These are phyloP conservation scores for Scarus forsteni DNA, from an alignment of 2,797 vertebrate species.

Conservation along the genomic window DNA sequence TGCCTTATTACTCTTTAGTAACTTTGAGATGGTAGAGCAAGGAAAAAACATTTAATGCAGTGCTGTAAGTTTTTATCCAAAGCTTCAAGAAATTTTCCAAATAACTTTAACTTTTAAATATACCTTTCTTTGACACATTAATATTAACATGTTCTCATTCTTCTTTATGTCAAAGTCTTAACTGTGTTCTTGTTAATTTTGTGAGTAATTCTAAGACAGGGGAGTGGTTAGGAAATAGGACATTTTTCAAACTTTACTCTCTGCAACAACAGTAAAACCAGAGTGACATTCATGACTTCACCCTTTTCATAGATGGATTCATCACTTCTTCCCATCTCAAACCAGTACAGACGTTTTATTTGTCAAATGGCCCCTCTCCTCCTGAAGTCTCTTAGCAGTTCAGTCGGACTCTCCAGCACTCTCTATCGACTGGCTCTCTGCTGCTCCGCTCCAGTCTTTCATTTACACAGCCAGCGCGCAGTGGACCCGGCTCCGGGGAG, in stretches of 20 bases:
- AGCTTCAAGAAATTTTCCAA: too few relatives aligned
- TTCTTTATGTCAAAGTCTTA: too few relatives aligned
- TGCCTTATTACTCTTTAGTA: too few relatives aligned
- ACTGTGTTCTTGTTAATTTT: too few relatives aligned
- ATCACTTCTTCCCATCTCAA: slow-evolving; percentile 23
- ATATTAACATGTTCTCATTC: too few relatives aligned
- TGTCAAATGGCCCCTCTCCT: slow-evolving; percentile 40
- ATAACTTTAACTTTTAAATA: too few relatives aligned
- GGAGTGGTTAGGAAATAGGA: neutral
- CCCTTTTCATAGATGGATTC: slow-evolving; percentile 20
- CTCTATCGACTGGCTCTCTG: slow-evolving; percentile 70
- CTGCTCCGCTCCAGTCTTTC: slow-evolving; percentile 71
- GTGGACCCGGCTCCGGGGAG: slow-evolving; percentile 75
- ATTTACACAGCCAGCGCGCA: slow-evolving; percentile 75
- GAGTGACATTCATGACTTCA: slow-evolving; percentile 5
- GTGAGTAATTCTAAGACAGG: too few relatives aligned
- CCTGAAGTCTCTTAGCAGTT: slow-evolving; percentile 54
- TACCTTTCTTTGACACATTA: too few relatives aligned
- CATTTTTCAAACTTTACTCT: slow-evolving; percentile 9
- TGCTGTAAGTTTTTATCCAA: too few relatives aligned
- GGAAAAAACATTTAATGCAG: too few relatives aligned
- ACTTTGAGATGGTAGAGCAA: too few relatives aligned
- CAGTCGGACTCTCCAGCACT: slow-evolving; percentile 63
- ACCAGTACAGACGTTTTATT: slow-evolving; percentile 47
- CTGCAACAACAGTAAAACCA: slow-evolving; percentile 4